Evolutionary conservation across 2,797 vertebrate genomes (phyloP).

Genomic region (Parauchenoglanis punctatus): DNA sequence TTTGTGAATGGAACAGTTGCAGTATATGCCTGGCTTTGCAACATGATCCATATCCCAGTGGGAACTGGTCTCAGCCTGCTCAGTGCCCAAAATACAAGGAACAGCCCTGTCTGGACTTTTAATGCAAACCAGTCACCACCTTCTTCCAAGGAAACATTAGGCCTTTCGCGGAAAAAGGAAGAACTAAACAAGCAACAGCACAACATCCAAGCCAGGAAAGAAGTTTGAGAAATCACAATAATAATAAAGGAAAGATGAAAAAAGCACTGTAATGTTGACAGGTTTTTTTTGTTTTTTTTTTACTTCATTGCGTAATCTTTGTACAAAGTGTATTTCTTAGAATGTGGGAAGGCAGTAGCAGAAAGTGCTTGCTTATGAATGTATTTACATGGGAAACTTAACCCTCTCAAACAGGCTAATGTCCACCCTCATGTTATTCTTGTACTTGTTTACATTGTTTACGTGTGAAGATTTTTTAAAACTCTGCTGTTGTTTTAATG

Average conservation of each 20-base stretch:
- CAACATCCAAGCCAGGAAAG: conserved; percentile 3
- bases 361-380: conserved; percentile 66
- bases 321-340: conserved; percentile 29
- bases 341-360: conserved; percentile 44
- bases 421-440: conserved; percentile 55
- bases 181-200: conserved; percentile 39
- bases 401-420: conserved; percentile 46
- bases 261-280: background rate
- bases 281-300: background rate
- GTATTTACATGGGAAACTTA: conserved; percentile 61
- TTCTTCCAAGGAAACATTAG: conserved; percentile 57
- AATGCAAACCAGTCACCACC: conserved; percentile 39
- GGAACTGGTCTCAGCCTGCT: conserved; percentile 28
- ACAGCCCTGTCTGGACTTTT: conserved; percentile 11
- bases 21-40: conserved; percentile 24
- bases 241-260: background rate
- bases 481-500: conserved; percentile 70
- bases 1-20: conserved; percentile 30
- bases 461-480: conserved; percentile 65
- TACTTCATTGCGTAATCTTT: conserved; percentile 59
- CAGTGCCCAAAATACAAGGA: conserved; percentile 24
- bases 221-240: conserved; percentile 17
- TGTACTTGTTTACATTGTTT: conserved; percentile 78
- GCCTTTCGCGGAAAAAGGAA: conserved; percentile 46
- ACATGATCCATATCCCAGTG: background rate